Evolutionary conservation across 2,888 invertebrate genomes (phyloP).

Genomic region (Ormyrus rosae): DNA sequence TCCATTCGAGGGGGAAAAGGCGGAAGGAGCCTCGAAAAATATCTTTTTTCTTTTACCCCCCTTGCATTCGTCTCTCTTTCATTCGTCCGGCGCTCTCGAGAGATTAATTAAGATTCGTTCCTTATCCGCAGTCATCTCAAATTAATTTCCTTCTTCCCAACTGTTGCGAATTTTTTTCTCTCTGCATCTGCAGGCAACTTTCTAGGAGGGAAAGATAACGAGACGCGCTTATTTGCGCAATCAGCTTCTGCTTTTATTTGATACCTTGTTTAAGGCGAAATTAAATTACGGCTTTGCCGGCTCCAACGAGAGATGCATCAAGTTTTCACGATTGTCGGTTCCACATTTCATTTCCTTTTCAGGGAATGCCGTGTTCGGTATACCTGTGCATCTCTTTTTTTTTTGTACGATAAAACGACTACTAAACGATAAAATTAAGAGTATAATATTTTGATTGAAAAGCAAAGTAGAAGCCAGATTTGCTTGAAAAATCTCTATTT

Average conservation of each 20-base stretch:
- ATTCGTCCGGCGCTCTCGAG: background rate
- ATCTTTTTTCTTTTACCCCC: constrained; percentile 4
- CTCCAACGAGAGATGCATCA: background rate
- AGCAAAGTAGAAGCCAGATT: too few relatives aligned
- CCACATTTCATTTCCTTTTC: too few relatives aligned
- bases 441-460: too few relatives aligned
- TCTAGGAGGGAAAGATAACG: too few relatives aligned
- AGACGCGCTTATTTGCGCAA: too few relatives aligned
- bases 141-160: constrained; percentile 53
- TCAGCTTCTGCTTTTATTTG: background rate
- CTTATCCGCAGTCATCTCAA: constrained; percentile 43
- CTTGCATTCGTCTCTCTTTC: constrained; percentile 4
- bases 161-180: background rate
- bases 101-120: constrained; percentile 47
- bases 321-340: too few relatives aligned
- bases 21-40: constrained; percentile 17
- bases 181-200: background rate
- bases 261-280: background rate
- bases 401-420: too few relatives aligned
- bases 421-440: too few relatives aligned
- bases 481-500: too few relatives aligned
- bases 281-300: background rate
- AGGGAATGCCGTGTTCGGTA: too few relatives aligned
- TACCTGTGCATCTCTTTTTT: too few relatives aligned
- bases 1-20: background rate